phyloP scores from a whole-genome alignment of 2,113 vertebrate species.

The Ceyx margarethae region DNA sequence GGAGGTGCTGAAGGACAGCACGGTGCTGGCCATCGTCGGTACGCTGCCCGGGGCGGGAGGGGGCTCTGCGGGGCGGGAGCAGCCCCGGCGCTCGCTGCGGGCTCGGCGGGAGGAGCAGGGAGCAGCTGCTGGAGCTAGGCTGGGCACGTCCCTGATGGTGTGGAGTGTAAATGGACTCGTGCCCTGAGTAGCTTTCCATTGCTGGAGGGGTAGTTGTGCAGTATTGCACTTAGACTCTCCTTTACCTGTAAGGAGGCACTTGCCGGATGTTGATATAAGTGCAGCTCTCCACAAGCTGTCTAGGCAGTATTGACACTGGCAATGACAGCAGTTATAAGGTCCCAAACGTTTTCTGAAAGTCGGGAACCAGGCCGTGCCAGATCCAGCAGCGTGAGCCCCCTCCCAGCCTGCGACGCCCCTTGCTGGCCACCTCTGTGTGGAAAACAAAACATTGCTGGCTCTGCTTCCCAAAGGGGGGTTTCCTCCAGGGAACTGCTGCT shows the following conservation, averaged over 20 bases:
- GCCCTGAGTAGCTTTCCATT: not conserved
- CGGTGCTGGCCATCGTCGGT: slow-evolving; percentile 87
- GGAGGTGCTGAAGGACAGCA: slow-evolving; percentile 97
- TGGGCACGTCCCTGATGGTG: too few species aligned
- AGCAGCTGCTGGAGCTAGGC: too few species aligned
- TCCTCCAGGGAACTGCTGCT: not conserved
- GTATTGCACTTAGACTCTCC: not conserved
- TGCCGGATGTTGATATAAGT: not conserved
- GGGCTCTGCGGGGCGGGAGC: too few species aligned
- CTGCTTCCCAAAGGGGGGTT: not conserved
- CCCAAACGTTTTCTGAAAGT: not conserved
- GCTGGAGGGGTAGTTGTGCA: not conserved
- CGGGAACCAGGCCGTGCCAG: not conserved
- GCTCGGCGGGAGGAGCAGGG: too few species aligned
- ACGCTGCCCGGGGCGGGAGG: too few species aligned
- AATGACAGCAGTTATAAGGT: not conserved
- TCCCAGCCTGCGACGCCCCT: not conserved
- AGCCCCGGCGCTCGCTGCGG: too few species aligned
- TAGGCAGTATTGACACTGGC: not conserved
- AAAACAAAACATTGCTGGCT: not conserved
- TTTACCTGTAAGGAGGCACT: not conserved
- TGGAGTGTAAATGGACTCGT: too few species aligned
- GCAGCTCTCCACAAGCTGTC: not conserved
- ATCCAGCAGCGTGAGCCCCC: not conserved
- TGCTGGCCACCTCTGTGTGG: not conserved